Evolutionary conservation across 2,888 invertebrate genomes (phyloP), one percentile per base, ranked within the genome.

Genomic region (Sialis lutaria): DNA sequence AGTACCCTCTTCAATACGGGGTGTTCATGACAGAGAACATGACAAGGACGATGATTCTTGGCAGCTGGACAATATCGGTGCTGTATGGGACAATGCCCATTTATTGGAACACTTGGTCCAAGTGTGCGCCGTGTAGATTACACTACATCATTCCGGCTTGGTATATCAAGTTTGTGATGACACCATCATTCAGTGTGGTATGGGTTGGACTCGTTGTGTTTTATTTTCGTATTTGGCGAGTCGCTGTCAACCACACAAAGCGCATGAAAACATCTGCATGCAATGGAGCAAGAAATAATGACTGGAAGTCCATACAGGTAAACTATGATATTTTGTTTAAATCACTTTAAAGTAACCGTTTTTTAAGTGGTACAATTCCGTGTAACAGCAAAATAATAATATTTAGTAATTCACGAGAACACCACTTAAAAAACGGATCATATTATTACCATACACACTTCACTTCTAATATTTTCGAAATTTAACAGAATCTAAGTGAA

Each of bases 251-350:
- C 55, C 84, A 86, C 60, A 77, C 78, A 22, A 73, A 75, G 53
- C 70, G 82, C 50, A 67, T 82, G 63, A 72, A 79, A 40, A 73
- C 73, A 50, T 71, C 73, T 55, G 69, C 72, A 50, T 73, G 75
- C 49, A 46, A 47, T n/a, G 50, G 52, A 32, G 52, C 53, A 44
- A 22, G 22, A 22, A 47, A 47, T n/a, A 58, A 58, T 45, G 82
- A 83, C 59, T 79, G 81, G 72, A 84, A 82, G 67, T 82, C 82
- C 52, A 75, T 84, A 52, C 83, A 83, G 75, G 83, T 82, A 62
- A 53, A 45, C 4, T 22, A 22, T 22, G 22, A 22, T 22, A 22
- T 22, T 22, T 2, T n/a, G n/a, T n/a, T 22, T 22, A 22, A 22
- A 22, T 22, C 22, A 22, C 22, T 22, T n/a, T n/a, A n/a, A n/a